phyloP scores from a whole-genome alignment of 2,113 vertebrate species.

The Lepisosteus oculatus region DNA sequence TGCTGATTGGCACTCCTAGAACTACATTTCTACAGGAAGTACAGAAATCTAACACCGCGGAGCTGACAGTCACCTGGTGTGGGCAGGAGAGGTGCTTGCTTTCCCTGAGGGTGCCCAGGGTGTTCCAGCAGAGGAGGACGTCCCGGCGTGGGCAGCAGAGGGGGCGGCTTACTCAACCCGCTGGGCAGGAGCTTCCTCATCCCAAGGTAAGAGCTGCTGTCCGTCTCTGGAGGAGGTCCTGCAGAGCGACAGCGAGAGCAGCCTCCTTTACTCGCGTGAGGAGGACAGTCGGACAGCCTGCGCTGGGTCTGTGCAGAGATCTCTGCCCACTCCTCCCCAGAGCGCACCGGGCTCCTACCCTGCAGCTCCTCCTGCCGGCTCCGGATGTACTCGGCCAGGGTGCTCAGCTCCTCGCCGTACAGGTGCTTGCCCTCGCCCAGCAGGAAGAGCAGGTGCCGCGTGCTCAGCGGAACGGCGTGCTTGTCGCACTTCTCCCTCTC shows the following conservation, averaged over 20 bases:
- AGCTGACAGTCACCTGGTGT: slow-evolving; percentile 50
- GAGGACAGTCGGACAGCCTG: background rate
- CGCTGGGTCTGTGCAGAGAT: background rate
- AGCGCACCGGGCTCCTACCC: slow-evolving; percentile 38
- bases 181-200: slow-evolving; percentile 37
- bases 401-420: slow-evolving; percentile 56
- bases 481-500: slow-evolving; percentile 51
- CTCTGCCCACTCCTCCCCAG: too few relatives aligned
- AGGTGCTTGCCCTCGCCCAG: slow-evolving; percentile 61
- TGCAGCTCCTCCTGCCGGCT: slow-evolving; percentile 58
- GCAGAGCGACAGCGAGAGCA: background rate
- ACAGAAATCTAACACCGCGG: too few relatives aligned
- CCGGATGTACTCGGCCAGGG: slow-evolving; percentile 51
- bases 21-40: too few relatives aligned
- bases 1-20: too few relatives aligned
- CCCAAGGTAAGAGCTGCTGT: slow-evolving; percentile 25
- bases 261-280: background rate
- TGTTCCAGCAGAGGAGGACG: slow-evolving; percentile 21
- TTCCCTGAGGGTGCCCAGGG: slow-evolving; percentile 32
- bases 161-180: slow-evolving; percentile 53
- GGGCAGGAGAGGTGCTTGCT: slow-evolving; percentile 45
- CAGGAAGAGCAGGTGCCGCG: slow-evolving; percentile 61
- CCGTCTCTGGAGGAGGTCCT: slow-evolving; percentile 37
- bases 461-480: slow-evolving; percentile 52
- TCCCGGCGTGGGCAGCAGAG: slow-evolving; percentile 58